Base-by-base conservation (phyloP, 2,888 invertebrate species). In the Masnerella sp. region DNA sequence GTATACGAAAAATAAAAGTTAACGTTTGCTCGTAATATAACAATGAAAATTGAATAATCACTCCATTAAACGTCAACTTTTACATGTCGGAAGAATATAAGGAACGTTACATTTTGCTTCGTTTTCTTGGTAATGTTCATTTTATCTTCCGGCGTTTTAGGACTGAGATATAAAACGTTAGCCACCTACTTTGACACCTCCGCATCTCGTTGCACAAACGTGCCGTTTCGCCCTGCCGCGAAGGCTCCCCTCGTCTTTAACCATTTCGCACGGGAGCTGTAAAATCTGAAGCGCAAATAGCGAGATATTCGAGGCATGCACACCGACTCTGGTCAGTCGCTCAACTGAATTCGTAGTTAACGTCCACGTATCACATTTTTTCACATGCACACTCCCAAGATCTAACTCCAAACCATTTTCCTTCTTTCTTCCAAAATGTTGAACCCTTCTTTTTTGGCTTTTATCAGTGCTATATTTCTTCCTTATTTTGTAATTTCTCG, bases 91-190 rank as follows among this genome's bases (percentile, higher is more conserved):
- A 47, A 65, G 49, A 38, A 64, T 65, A 74, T 74, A 59, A 59
- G 59, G 52, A 62, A 64, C 32, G 52, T 49, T 17, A 11, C 45
- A 54, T 36, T 69, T 61, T 56, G 49, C 69, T 61, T 51, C 36
- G 28, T 65, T 68, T 56, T 67, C 38, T 58, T 42, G 65, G 56
- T 65, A 69, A 67, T 73, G 75, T 80, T 75, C 76, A 78, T 82
- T 83, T 83, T 82, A 81, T 83, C 82, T 81, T 77, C 61, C 74
- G 78, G 79, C 79, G 81, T 85, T 83, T 80, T 79, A 78, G 80
- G 77, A 79, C 81, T 81, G 59, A 76, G 74, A 77, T 79, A 83
- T 85, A 85, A 85, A 85, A 82, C 80, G 80, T 75, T 77, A 75
- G 75, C 75, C 77, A 65, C 74, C 78, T 75, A 70, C 61, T 65